Percentiles rank a stretch among this genome's conserved stretches.
phyloP scores from a whole-genome alignment of 2,888 invertebrate genomes.

The Sisyra nigra region DNA sequence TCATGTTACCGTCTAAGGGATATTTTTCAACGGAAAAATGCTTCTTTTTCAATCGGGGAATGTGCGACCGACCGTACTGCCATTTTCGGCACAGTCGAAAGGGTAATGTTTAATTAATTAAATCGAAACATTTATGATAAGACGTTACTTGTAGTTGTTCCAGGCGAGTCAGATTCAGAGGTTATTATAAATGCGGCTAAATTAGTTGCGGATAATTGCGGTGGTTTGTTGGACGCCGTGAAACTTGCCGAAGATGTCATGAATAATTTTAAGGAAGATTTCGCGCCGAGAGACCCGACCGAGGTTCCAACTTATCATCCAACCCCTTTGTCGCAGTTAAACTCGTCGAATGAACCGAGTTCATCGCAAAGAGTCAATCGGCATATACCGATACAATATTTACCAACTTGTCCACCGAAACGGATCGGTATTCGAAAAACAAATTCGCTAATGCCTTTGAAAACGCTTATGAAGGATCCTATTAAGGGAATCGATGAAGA shows the following conservation, averaged over 20 bases:
- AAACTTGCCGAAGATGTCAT: too few relatives aligned
- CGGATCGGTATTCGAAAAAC: neutral
- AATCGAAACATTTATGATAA: too few relatives aligned
- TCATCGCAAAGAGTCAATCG: neutral
- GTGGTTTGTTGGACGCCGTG: too few relatives aligned
- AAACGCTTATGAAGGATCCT: too few relatives aligned
- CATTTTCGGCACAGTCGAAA: slow-evolving; percentile 76
- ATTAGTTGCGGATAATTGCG: too few relatives aligned
- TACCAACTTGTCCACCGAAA: neutral
- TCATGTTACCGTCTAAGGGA: slow-evolving; percentile 80
- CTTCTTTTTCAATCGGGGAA: slow-evolving; percentile 64
- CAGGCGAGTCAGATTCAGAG: too few relatives aligned
- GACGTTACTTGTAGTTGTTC: too few relatives aligned
- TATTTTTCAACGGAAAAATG: slow-evolving; percentile 75
- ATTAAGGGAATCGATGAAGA: too few relatives aligned
- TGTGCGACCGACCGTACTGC: slow-evolving; percentile 81
- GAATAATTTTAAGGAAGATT: too few relatives aligned
- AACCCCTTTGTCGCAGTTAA: neutral
- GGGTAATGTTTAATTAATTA: slow-evolving; percentile 12
- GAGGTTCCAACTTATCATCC: slow-evolving; percentile 1
- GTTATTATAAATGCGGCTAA: too few relatives aligned
- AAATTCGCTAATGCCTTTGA: too few relatives aligned
- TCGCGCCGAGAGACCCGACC: neutral
- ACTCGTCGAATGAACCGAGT: neutral
- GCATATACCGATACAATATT: neutral